phyloP scores from a whole-genome alignment of 2,113 vertebrate genomes.

The Sturnira hondurensis region DNA sequence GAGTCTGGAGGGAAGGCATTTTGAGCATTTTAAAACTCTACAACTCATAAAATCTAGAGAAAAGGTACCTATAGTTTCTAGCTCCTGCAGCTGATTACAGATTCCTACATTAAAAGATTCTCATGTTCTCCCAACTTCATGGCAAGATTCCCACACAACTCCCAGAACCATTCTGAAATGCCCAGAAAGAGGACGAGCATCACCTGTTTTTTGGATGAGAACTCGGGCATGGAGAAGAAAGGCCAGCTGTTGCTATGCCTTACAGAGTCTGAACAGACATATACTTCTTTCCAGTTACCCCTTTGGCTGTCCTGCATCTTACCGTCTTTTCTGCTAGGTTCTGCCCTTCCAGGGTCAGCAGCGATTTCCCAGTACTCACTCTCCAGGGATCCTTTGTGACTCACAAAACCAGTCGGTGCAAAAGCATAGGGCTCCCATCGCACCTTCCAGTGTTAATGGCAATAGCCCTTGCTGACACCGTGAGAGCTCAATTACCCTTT shows the following conservation, averaged over 20 bases:
- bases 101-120: not conserved
- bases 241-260: not conserved
- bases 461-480: not conserved
- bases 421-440: not conserved
- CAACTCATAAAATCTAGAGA: not conserved
- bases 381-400: not conserved
- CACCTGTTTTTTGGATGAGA: not conserved
- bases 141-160: not conserved
- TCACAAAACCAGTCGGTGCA: not conserved
- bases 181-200: not conserved
- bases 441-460: not conserved
- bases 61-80: not conserved
- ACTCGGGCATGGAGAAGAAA: not conserved
- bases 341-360: not conserved
- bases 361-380: not conserved
- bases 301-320: not conserved
- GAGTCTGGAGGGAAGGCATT: not conserved
- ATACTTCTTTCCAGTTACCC: not conserved
- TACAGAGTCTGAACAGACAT: not conserved
- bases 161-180: not conserved
- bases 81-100: not conserved
- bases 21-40: not conserved
- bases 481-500: slow-evolving; percentile 27
- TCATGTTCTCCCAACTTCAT: not conserved
- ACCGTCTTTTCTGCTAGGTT: not conserved